These are phyloP conservation scores for Holacanthus passer DNA, from an alignment of 2,113 vertebrate species.

Conservation along the genomic window DNA sequence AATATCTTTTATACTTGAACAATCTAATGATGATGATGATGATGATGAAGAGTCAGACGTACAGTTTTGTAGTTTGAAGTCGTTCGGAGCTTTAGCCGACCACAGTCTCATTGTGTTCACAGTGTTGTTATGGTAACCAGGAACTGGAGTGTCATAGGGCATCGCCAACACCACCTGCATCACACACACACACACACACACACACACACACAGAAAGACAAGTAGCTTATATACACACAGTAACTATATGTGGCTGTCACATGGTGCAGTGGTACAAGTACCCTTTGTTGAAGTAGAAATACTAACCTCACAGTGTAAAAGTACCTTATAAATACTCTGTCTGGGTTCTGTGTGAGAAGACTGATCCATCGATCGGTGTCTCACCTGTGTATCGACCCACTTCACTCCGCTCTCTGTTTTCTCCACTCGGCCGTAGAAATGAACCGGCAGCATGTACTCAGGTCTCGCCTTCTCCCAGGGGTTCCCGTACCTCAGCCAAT, in stretches of 20 bases:
- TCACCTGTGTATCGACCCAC: conserved; percentile 91
- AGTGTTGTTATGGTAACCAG: neutral
- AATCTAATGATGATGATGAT: too few relatives aligned
- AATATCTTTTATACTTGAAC: too few relatives aligned
- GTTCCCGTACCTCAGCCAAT: conserved; percentile 92
- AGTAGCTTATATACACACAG: neutral
- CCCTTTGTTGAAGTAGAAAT: too few relatives aligned
- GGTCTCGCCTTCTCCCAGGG: conserved; percentile 93
- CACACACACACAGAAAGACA: too few relatives aligned
- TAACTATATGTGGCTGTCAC: too few relatives aligned
- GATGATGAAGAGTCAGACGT: neutral
- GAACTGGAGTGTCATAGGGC: neutral
- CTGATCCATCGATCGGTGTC: neutral
- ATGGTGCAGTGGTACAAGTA: too few relatives aligned
- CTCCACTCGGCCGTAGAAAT: conserved; percentile 88
- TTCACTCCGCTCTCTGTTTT: conserved; percentile 78
- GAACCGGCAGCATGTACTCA: conserved; percentile 90
- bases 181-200: conserved; percentile 83
- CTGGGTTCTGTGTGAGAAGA: too few relatives aligned
- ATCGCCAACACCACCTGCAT: neutral
- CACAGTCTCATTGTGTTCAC: neutral
- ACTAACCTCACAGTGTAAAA: too few relatives aligned
- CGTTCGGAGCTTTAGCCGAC: neutral
- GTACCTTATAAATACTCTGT: too few relatives aligned
- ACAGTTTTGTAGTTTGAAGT: neutral